These are phyloP conservation scores for Darevskia mixta DNA, from an alignment of 2,797 vertebrate genomes.

Conservation along the genomic window DNA sequence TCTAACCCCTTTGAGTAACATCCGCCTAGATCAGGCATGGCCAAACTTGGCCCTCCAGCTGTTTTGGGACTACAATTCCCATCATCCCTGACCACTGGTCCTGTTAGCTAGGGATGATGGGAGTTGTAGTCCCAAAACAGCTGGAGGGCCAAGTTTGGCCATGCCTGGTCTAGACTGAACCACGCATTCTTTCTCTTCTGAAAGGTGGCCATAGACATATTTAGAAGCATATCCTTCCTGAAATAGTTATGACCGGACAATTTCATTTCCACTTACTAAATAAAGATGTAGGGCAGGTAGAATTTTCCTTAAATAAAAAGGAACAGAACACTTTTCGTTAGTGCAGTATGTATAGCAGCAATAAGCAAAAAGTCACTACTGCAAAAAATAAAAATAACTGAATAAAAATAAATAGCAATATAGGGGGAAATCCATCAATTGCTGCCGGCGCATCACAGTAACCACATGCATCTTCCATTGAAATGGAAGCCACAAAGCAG, in stretches of 20 bases:
- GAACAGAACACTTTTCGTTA: conserved; percentile 54
- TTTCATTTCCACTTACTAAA: conserved; percentile 41
- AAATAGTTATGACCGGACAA: conserved; percentile 41
- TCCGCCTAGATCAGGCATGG: too few relatives aligned
- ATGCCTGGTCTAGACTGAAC: background rate
- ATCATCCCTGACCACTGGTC: too few relatives aligned
- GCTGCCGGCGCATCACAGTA: background rate
- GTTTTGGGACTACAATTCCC: too few relatives aligned
- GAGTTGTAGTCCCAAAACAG: too few relatives aligned
- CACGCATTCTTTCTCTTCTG: background rate
- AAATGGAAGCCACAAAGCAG: background rate
- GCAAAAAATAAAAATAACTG: conserved; percentile 51
- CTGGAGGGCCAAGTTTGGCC: too few relatives aligned
- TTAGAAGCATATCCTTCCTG: conserved; percentile 2
- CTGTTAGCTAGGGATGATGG: too few relatives aligned
- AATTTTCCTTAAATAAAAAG: conserved; percentile 28
- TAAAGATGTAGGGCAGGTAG: conserved; percentile 41
- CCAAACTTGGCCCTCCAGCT: too few relatives aligned
- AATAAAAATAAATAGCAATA: conserved; percentile 69
- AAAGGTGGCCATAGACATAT: conserved; percentile 18
- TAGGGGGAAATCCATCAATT: conserved; percentile 1
- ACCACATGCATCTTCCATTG: background rate
- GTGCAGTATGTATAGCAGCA: conserved; percentile 68
- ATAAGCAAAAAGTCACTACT: conserved; percentile 68
- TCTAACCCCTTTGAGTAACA: background rate